phyloP scores from a whole-genome alignment of 1,140 invertebrate species.

The Drosophila bipectinata region DNA sequence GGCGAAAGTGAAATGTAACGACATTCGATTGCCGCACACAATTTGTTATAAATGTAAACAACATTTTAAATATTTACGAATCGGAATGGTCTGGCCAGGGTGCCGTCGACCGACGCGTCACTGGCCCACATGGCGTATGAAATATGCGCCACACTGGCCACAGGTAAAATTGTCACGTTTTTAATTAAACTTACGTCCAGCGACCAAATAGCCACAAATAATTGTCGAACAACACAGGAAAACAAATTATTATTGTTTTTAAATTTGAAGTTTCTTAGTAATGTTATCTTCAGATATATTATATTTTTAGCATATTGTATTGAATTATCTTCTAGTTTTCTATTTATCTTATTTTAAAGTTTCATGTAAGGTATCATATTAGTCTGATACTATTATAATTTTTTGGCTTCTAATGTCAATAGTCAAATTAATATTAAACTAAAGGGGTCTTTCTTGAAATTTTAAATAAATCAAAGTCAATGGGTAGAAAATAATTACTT shows the following conservation, averaged over 20 bases:
- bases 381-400: not conserved
- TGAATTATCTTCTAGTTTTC: not conserved
- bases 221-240: conserved; percentile 25
- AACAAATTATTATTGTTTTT: conserved; percentile 61
- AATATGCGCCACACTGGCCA: conserved; percentile 64
- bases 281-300: not conserved
- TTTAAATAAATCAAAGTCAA: not conserved
- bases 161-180: conserved; percentile 80
- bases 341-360: not conserved
- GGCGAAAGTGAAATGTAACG: conserved; percentile 72
- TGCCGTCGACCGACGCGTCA: not conserved
- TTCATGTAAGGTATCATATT: not conserved
- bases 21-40: conserved; percentile 36
- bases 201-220: conserved; percentile 27
- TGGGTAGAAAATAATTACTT: not conserved
- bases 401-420: not conserved
- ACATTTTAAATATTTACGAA: conserved; percentile 29
- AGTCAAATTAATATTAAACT: not conserved
- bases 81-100: not conserved
- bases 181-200: conserved; percentile 66
- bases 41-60: conserved; percentile 64
- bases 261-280: conserved; percentile 8
- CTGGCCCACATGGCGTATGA: conserved; percentile 68
- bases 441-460: not conserved
- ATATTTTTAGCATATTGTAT: not conserved